These are phyloP conservation scores for Onthophagus sagittarius DNA, from an alignment of 2,888 invertebrate genomes.

Conservation along the genomic window DNA sequence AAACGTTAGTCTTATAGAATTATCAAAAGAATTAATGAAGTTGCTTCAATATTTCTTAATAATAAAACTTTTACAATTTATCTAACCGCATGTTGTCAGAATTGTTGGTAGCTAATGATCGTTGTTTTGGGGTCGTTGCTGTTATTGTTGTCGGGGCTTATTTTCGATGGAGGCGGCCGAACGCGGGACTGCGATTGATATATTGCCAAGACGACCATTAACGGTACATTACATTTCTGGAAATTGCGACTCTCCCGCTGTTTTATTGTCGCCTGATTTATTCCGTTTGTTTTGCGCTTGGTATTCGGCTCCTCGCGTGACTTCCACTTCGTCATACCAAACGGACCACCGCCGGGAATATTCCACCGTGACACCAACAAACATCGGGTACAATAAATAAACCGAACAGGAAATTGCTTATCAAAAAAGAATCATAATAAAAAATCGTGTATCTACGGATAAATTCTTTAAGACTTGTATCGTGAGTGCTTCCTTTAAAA, in stretches of 20 bases:
- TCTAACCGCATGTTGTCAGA: not conserved
- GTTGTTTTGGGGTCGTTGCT: no score
- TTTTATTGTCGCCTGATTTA: constrained; percentile 26
- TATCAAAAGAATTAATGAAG: no score
- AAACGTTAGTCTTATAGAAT: no score
- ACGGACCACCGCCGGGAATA: not conserved
- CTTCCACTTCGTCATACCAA: constrained; percentile 19
- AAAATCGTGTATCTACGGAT: not conserved
- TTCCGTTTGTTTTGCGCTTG: constrained; percentile 23
- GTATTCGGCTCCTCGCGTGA: constrained; percentile 20
- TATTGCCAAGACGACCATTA: constrained; percentile 20
- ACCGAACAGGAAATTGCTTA: not conserved
- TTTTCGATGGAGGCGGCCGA: not conserved
- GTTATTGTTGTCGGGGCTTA: not conserved
- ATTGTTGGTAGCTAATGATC: not conserved
- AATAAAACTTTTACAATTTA: not conserved
- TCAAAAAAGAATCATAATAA: not conserved
- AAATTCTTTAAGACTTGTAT: not conserved
- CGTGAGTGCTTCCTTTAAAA: no score
- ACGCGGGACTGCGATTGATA: constrained; percentile 11
- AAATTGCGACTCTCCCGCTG: constrained; percentile 25
- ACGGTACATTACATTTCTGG: constrained; percentile 23
- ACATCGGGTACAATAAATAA: not conserved
- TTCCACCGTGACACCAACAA: not conserved
- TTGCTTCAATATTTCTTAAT: no score